These are phyloP conservation scores for Ligdia adustata DNA, from an alignment of 2,888 invertebrate species.

Conservation along the genomic window DNA sequence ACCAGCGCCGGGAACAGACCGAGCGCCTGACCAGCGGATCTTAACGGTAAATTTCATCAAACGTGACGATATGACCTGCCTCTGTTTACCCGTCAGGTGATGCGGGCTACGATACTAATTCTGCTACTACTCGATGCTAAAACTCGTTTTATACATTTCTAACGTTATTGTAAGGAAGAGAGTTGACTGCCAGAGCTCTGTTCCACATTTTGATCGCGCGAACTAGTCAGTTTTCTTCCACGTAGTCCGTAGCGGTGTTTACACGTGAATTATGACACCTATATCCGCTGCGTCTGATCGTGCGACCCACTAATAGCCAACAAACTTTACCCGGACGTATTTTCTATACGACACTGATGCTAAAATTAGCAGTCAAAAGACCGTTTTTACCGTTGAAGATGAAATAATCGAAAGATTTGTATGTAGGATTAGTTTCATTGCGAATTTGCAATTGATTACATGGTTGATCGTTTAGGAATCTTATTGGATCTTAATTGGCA, in stretches of 20 bases:
- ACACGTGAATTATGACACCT: constrained; percentile 76
- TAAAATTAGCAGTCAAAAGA: constrained; percentile 33
- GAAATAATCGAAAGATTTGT: constrained; percentile 66
- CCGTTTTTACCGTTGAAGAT: constrained; percentile 68
- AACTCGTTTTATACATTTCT: constrained; percentile 14
- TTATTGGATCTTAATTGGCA: constrained; percentile 62
- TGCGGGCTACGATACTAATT: constrained; percentile 37
- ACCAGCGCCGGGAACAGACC: constrained; percentile 57
- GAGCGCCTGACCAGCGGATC: constrained; percentile 63
- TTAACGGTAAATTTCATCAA: constrained; percentile 78
- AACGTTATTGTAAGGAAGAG: constrained; percentile 23
- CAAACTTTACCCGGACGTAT: constrained; percentile 43
- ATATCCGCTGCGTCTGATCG: constrained; percentile 46
- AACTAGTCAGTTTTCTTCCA: constrained; percentile 58
- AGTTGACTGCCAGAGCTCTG: constrained; percentile 49
- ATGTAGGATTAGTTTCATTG: constrained; percentile 44
- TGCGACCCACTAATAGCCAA: constrained; percentile 41
- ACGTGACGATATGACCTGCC: constrained; percentile 67
- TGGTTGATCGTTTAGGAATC: constrained; percentile 52
- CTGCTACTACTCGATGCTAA: constrained; percentile 14
- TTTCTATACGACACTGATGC: constrained; percentile 53
- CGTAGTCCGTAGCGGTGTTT: constrained; percentile 73
- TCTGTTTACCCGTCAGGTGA: constrained; percentile 79
- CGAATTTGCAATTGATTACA: constrained; percentile 52
- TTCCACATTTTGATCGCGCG: constrained; percentile 53